A percentile compares a stretch with the other conserved stretches of the same genome.
Conservation (phyloP, 2,888 invertebrate genomes). For the Oxycera nigricornis region DNA sequence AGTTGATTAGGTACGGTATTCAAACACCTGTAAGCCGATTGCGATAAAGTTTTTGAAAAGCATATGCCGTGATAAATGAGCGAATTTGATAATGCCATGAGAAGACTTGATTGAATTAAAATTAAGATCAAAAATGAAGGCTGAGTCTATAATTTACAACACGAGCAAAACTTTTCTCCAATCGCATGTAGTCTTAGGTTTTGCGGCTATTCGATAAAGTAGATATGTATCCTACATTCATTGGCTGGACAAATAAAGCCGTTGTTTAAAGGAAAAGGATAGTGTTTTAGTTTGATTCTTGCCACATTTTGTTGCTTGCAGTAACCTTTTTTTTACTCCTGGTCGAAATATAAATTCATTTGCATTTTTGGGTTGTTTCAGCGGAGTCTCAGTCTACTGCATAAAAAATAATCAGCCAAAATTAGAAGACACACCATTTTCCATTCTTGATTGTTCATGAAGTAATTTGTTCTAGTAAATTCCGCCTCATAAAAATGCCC, state of each 20-base stretch:
- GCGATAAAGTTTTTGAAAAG: neutral
- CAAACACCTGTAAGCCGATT: constrained; percentile 37
- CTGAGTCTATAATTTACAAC: neutral
- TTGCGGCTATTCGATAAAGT: neutral
- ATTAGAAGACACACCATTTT: too few relatives aligned
- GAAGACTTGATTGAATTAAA: neutral
- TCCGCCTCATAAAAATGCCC: neutral
- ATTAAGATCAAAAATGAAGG: constrained; percentile 3
- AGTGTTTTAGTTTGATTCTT: too few relatives aligned
- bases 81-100: neutral
- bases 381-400: neutral
- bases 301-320: too few relatives aligned
- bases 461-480: too few relatives aligned
- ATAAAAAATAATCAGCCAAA: too few relatives aligned
- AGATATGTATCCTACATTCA: too few relatives aligned
- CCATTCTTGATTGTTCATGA: too few relatives aligned
- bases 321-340: too few relatives aligned
- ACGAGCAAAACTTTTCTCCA: neutral
- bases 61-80: constrained; percentile 16
- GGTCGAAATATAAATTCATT: too few relatives aligned
- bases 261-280: too few relatives aligned
- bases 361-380: neutral
- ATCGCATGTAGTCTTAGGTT: neutral
- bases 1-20: constrained; percentile 34
- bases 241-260: too few relatives aligned